phyloP scores from a whole-genome alignment of 2,113 vertebrate genomes.

The Cebidichthys violaceus region DNA sequence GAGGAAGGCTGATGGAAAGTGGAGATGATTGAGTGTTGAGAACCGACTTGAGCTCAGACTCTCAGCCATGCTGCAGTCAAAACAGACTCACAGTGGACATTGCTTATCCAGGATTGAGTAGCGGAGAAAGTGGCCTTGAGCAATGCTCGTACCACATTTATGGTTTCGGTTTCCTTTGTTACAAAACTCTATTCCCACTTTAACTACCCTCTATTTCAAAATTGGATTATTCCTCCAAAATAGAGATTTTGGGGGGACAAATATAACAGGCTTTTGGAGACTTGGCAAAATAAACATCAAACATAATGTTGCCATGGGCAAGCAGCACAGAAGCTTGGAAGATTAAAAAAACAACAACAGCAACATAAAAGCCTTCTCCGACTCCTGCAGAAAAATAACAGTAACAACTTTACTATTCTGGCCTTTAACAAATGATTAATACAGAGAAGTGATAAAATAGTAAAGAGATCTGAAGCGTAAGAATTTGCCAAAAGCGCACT shows the following conservation, averaged over 20 bases:
- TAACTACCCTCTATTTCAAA: slow-evolving; percentile 38
- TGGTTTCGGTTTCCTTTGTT: slow-evolving; percentile 37
- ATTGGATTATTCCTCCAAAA: slow-evolving; percentile 46
- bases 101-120: neutral
- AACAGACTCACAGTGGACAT: neutral
- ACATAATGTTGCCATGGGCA: slow-evolving; percentile 47
- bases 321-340: slow-evolving; percentile 31
- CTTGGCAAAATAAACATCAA: slow-evolving; percentile 62
- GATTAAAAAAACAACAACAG: slow-evolving; percentile 29
- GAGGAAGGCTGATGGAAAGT: slow-evolving; percentile 55
- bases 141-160: slow-evolving; percentile 32
- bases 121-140: slow-evolving; percentile 25
- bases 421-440: slow-evolving; percentile 25
- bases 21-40: slow-evolving; percentile 9
- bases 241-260: slow-evolving; percentile 38
- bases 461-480: neutral
- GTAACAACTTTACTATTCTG: slow-evolving; percentile 14
- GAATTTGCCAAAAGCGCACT: slow-evolving; percentile 7
- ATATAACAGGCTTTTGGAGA: slow-evolving; percentile 54
- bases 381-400: slow-evolving; percentile 25
- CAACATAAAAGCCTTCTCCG: slow-evolving; percentile 21
- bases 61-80: neutral
- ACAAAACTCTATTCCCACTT: slow-evolving; percentile 19
- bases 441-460: slow-evolving; percentile 18
- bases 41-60: slow-evolving; percentile 2